Conservation (phyloP, 2,888 invertebrate species). For the Lasioglossum lativentre region DNA sequence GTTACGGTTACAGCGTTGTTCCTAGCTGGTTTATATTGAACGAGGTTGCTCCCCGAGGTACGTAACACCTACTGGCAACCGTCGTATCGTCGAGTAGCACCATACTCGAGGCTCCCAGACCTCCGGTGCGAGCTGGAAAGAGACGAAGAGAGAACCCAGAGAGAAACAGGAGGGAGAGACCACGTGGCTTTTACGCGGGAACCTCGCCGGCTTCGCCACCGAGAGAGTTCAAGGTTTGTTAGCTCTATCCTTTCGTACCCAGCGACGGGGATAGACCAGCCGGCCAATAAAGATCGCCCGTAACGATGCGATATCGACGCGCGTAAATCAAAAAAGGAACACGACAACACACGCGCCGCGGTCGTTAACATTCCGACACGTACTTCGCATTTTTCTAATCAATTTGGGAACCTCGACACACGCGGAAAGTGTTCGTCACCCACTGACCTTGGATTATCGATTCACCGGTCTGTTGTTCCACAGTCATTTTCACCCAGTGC, state of each 20-base stretch:
- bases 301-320: slow-evolving; percentile 35
- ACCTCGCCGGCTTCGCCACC: slow-evolving; percentile 49
- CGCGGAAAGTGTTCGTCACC: background rate
- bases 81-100: slow-evolving; percentile 71
- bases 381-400: slow-evolving; percentile 38
- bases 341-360: slow-evolving; percentile 15
- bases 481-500: background rate
- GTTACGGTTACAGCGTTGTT: slow-evolving; percentile 85
- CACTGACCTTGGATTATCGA: slow-evolving; percentile 8
- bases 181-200: slow-evolving; percentile 83
- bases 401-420: slow-evolving; percentile 21
- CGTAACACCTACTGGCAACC: slow-evolving; percentile 82
- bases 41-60: slow-evolving; percentile 84
- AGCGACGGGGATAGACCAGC: slow-evolving; percentile 31
- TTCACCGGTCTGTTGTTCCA: background rate
- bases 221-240: slow-evolving; percentile 66
- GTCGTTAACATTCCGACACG: slow-evolving; percentile 32
- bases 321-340: slow-evolving; percentile 31
- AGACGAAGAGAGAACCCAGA: slow-evolving; percentile 21
- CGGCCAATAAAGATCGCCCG: slow-evolving; percentile 36
- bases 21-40: slow-evolving; percentile 84
- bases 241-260: slow-evolving; percentile 50
- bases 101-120: slow-evolving; percentile 66
- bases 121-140: slow-evolving; percentile 38
- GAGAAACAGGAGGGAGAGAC: slow-evolving; percentile 58